Evolutionary conservation across 2,888 invertebrate genomes (phyloP), one percentile per base, ranked within the genome.

Genomic region (Micoletzkya japonica): DNA sequence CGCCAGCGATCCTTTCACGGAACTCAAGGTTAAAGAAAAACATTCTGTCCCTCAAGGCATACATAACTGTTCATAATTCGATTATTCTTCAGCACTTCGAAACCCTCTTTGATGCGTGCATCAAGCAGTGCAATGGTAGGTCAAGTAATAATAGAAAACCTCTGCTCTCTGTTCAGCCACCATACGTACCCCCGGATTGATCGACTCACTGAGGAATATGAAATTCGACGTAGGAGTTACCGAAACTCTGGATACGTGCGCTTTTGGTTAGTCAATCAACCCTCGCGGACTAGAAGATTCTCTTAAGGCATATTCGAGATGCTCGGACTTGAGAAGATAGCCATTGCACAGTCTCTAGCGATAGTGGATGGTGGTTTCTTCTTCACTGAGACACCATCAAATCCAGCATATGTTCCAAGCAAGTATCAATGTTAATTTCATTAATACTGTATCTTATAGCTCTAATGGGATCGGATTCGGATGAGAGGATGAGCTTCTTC

Each of bases 331-430:
- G 52, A 50, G 32, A 64, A 52, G 26, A 26, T 24, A 2, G 64
- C 64, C 26, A 39, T 64, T 17, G 52, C 64, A 30, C 64, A 64
- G n/a, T 28, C 64, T 1, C 50, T 64, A 52, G 50, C 64, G 2
- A 64, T 52, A 1, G 52, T 64, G 0, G 77, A 77, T 54, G 76
- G 76, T 30, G 75, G 74, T 0, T 68, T 73, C n/a, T 32, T 70
- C 39, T 71, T 75, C 28, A 75, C 76, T 24, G 74, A 76, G 14
- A 70, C 76, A 0, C 77, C 77, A 1, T 66, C 75, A n/a, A 72
- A 74, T 24, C 74, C 77, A 2, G 72, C 74, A 24, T 77, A 74
- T 70, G 74, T 77, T 1, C 77, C 77, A n/a, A 58, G 67, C 59
- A 24, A 49, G 26, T 28, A 3, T 44, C 6, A 28, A n/a, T 37